Evolutionary conservation across 2,113 vertebrate species (phyloP).

Genomic region (Apaloderma vittatum): DNA sequence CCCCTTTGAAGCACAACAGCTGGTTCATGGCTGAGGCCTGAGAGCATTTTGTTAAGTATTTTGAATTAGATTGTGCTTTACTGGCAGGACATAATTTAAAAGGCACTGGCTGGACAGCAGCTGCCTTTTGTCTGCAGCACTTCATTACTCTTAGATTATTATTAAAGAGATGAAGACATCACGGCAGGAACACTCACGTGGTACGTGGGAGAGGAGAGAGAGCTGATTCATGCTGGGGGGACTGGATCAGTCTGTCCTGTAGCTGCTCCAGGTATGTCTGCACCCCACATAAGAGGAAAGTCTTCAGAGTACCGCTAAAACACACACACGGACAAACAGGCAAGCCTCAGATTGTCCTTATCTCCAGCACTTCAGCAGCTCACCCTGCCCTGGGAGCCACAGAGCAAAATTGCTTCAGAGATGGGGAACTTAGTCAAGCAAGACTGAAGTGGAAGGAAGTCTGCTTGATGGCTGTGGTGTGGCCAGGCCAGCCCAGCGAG

Average conservation of each 20-base stretch:
- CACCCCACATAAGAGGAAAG: neutral
- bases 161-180: neutral
- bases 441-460: neutral
- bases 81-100: neutral
- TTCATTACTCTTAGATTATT: neutral
- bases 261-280: neutral
- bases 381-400: neutral
- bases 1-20: neutral
- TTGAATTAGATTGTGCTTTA: neutral
- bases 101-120: neutral
- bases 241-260: neutral
- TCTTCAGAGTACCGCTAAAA: neutral
- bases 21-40: neutral
- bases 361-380: neutral
- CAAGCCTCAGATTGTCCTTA: neutral
- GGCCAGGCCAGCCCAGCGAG: neutral
- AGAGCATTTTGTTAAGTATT: neutral
- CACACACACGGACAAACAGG: neutral
- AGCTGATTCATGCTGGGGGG: neutral
- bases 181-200: neutral
- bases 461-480: neutral
- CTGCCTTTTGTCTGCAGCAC: neutral
- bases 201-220: accelerated
- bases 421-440: neutral
- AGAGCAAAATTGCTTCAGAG: neutral